phyloP scores from a whole-genome alignment of 2,888 invertebrate genomes.

The Drosophila diplacantha region DNA sequence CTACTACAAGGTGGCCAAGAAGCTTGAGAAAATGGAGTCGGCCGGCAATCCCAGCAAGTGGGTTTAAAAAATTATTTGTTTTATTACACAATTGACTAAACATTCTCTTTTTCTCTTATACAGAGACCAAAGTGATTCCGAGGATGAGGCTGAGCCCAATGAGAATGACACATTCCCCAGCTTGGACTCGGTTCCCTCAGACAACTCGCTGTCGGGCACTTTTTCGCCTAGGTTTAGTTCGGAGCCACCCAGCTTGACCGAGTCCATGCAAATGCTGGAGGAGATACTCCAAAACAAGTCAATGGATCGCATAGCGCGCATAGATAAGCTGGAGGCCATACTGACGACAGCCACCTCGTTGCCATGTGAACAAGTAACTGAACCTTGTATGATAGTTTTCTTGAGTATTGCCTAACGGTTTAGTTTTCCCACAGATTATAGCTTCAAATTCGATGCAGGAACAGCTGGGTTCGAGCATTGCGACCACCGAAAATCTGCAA shows the following conservation, averaged over 20 bases:
- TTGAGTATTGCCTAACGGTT: background rate
- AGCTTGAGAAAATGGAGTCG: slow-evolving; percentile 92
- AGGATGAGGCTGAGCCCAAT: slow-evolving; percentile 84
- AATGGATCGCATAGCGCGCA: slow-evolving; percentile 90
- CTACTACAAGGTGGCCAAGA: slow-evolving; percentile 93
- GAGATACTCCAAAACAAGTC: slow-evolving; percentile 88
- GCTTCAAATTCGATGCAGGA: slow-evolving; percentile 75
- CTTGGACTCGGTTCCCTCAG: slow-evolving; percentile 88
- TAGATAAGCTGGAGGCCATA: slow-evolving; percentile 91
- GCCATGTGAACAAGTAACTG: slow-evolving; percentile 80
- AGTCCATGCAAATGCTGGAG: slow-evolving; percentile 93
- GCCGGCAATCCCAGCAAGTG: slow-evolving; percentile 84
- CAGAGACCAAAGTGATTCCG: slow-evolving; percentile 86
- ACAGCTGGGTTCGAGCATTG: slow-evolving; percentile 75
- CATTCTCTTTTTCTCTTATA: background rate
- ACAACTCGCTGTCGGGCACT: slow-evolving; percentile 82
- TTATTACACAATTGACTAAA: background rate
- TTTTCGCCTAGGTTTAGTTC: slow-evolving; percentile 86
- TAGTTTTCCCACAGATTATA: slow-evolving; percentile 62
- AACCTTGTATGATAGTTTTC: accelerated
- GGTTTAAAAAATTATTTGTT: background rate
- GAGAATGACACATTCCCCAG: slow-evolving; percentile 86
- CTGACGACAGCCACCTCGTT: slow-evolving; percentile 87
- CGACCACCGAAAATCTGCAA: slow-evolving; percentile 77
- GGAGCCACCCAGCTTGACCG: slow-evolving; percentile 89